Conservation (phyloP, 2,113 vertebrate species). For the Chaetodon auriga region DNA sequence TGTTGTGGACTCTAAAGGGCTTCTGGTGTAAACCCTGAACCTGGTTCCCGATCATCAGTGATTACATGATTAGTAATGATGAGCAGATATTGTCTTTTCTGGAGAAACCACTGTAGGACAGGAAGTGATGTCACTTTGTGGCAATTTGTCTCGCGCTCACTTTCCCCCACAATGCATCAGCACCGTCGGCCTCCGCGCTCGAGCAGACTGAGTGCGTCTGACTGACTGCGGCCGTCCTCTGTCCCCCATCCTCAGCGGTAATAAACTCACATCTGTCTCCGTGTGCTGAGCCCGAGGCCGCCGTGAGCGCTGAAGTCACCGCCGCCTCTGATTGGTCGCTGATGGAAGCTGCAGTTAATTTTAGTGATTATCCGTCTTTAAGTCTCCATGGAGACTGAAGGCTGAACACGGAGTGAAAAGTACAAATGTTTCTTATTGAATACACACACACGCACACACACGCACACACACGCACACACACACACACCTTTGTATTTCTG, state of each 20-base stretch:
- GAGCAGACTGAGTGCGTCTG: background rate
- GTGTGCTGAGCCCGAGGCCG: constrained; percentile 49
- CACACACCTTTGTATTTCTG: background rate
- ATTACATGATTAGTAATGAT: no score
- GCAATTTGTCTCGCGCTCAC: no score
- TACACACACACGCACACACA: no score
- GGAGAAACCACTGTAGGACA: no score
- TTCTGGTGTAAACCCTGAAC: no score
- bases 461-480: background rate
- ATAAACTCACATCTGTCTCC: constrained; percentile 38
- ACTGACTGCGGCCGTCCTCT: background rate
- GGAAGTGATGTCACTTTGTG: no score
- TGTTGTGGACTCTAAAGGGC: no score
- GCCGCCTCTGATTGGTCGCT: constrained; percentile 62
- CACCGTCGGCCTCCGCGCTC: no score
- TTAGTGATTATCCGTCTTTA: constrained; percentile 59
- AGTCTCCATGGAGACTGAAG: constrained; percentile 64
- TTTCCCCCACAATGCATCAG: no score
- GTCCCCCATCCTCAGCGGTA: constrained; percentile 8
- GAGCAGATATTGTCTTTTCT: no score
- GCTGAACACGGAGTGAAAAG: background rate
- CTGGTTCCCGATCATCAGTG: no score
- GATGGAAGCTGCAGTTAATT: constrained; percentile 56
- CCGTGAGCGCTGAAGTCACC: constrained; percentile 6
- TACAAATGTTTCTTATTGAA: background rate